Conservation (phyloP, 2,113 vertebrate species). For the Corythornis vintsioides region DNA sequence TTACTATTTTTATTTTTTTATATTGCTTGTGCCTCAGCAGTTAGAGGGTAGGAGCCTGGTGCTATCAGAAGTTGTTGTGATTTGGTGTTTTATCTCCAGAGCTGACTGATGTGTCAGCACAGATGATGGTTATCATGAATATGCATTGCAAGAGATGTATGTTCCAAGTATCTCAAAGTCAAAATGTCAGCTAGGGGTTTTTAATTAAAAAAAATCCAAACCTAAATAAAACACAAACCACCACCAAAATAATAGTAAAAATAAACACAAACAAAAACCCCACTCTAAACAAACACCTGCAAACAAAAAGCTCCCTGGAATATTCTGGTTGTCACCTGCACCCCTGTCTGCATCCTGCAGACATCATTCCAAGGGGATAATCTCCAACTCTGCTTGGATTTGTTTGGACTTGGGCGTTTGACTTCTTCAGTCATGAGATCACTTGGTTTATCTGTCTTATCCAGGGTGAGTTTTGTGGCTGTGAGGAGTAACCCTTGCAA, state of each 20-base stretch:
- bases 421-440: neutral
- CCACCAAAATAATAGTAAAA: neutral
- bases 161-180: constrained; percentile 3
- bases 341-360: neutral
- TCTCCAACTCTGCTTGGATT: neutral
- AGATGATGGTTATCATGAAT: neutral
- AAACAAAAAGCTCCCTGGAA: neutral
- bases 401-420: neutral
- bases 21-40: neutral
- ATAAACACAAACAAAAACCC: too few relatives aligned
- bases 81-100: neutral
- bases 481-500: neutral
- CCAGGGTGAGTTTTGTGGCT: fast-evolving
- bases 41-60: neutral
- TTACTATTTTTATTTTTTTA: neutral
- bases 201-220: neutral
- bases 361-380: neutral
- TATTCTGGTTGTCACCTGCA: neutral
- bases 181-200: neutral
- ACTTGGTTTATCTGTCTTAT: neutral
- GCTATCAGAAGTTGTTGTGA: neutral
- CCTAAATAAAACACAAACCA: too few relatives aligned
- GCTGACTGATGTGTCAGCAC: constrained; percentile 19
- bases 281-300: too few relatives aligned
- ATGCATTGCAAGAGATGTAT: neutral